Percentiles rank a stretch among this genome's conserved stretches.
Evolutionary conservation across 2,113 vertebrate species (phyloP).

Genomic region (Bubo blakistoni): DNA sequence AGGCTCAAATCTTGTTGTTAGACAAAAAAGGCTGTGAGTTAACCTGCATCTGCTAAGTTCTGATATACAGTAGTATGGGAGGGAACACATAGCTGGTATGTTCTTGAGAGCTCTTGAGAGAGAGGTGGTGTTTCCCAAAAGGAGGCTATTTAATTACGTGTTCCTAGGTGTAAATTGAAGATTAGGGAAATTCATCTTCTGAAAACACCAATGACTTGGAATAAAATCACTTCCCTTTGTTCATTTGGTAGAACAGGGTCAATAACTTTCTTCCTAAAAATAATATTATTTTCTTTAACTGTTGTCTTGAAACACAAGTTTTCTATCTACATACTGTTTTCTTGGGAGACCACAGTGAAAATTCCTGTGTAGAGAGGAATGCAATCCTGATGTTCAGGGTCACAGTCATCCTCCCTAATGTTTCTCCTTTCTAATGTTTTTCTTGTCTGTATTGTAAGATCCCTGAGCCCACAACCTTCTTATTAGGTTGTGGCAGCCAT

Average conservation of each 20-base stretch:
- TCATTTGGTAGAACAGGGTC: neutral
- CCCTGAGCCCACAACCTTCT: neutral
- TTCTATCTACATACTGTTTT: neutral
- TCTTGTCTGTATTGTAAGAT: neutral
- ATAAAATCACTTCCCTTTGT: neutral
- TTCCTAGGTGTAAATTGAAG: neutral
- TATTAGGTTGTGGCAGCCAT: neutral
- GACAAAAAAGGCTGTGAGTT: neutral
- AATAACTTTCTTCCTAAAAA: neutral
- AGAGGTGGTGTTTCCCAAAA: neutral
- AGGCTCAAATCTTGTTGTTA: neutral
- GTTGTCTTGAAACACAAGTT: neutral
- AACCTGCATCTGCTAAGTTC: neutral
- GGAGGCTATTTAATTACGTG: neutral
- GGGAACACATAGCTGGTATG: neutral
- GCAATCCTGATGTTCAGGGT: neutral
- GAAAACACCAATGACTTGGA: neutral
- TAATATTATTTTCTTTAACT: neutral
- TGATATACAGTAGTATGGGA: neutral
- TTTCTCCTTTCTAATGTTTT: neutral
- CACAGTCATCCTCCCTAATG: neutral
- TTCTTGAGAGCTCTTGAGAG: neutral
- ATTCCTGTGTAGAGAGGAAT: neutral
- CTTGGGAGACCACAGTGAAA: neutral
- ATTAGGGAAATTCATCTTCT: neutral